These are phyloP conservation scores for Leucoraja erinaceus DNA, from an alignment of 2,113 vertebrate species.

Conservation along the genomic window DNA sequence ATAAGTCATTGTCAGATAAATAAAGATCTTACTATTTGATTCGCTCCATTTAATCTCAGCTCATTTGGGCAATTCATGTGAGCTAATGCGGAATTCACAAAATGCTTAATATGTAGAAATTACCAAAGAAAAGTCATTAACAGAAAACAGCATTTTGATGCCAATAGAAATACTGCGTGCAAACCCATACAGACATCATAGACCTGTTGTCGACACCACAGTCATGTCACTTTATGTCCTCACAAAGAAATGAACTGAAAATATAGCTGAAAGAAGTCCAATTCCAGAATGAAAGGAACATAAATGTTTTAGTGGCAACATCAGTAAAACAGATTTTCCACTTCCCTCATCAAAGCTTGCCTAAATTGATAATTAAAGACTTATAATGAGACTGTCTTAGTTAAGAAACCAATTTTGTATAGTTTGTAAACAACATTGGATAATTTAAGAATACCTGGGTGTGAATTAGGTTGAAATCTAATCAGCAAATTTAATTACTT, in stretches of 20 bases:
- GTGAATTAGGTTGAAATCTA: not conserved
- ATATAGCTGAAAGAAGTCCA: not conserved
- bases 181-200: not conserved
- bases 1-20: not conserved
- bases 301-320: not conserved
- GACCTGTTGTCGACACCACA: not conserved
- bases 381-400: not conserved
- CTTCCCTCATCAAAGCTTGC: not conserved
- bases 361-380: not conserved
- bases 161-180: not conserved
- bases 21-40: not conserved
- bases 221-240: not conserved
- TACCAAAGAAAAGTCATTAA: not conserved
- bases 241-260: not conserved
- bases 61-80: not conserved
- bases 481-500: not conserved
- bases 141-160: not conserved
- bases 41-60: not conserved
- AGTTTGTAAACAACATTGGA: not conserved
- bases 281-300: not conserved
- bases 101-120: not conserved
- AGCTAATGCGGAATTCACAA: not conserved
- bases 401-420: not conserved
- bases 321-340: not conserved
- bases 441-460: not conserved